Evolutionary conservation across 2,888 invertebrate genomes (phyloP).

Genomic region (Tetragonula carbonaria): DNA sequence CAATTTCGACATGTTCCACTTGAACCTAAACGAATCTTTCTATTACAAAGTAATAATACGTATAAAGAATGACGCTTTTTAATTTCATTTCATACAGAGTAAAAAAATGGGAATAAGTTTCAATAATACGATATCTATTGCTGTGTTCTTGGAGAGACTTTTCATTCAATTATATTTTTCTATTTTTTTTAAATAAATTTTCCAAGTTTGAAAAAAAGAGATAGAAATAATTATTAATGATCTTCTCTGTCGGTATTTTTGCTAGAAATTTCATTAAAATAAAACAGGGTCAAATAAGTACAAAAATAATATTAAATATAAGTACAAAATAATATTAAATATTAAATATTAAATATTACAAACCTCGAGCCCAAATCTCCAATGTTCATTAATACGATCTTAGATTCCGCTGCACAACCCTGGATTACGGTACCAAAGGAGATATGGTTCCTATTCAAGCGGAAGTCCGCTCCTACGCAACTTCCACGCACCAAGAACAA

Average conservation of each 20-base stretch:
- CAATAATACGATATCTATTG: not conserved
- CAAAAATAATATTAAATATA: not conserved
- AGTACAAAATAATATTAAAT: no score
- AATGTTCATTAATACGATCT: slow-evolving; percentile 85
- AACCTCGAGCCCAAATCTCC: slow-evolving; percentile 86
- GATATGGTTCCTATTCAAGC: slow-evolving; percentile 84
- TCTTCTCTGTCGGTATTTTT: not conserved
- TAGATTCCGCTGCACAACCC: slow-evolving; percentile 83
- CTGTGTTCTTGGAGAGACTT: no score
- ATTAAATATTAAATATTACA: not conserved
- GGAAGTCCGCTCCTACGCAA: slow-evolving; percentile 85
- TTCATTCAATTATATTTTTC: not conserved
- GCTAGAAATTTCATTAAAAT: not conserved
- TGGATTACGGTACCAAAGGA: slow-evolving; percentile 86
- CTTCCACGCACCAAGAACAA: slow-evolving; percentile 85
- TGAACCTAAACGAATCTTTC: slow-evolving; percentile 81
- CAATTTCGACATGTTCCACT: slow-evolving; percentile 84
- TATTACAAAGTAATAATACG: not conserved
- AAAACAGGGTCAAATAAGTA: not conserved
- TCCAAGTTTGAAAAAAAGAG: not conserved
- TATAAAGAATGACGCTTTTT: not conserved
- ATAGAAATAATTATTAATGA: not conserved
- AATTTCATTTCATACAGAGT: not conserved
- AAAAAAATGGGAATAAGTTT: not conserved
- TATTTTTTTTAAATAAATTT: not conserved